Evolutionary conservation across 2,888 invertebrate species (phyloP).

Genomic region (Chrysolina americana): DNA sequence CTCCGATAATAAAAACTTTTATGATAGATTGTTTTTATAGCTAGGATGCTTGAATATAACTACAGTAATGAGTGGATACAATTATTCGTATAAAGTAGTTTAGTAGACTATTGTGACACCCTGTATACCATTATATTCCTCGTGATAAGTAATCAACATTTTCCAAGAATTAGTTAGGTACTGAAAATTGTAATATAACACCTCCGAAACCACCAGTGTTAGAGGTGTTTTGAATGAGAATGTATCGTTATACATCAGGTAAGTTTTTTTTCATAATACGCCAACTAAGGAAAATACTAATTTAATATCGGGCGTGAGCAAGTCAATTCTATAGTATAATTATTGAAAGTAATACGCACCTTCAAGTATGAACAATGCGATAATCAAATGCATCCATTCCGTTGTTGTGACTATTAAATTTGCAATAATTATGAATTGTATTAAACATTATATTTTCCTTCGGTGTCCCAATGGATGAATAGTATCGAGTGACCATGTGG

Average conservation of each 20-base stretch:
- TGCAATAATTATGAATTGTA: neutral
- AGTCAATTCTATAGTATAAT: neutral
- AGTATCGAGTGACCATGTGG: neutral
- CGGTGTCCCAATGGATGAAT: neutral
- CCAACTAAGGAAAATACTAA: neutral
- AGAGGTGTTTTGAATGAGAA: neutral
- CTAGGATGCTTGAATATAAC: too few relatives aligned
- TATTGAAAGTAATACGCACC: neutral
- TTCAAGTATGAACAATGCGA: neutral
- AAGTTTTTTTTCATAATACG: neutral
- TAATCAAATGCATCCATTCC: slow-evolving; percentile 5
- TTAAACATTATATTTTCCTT: neutral
- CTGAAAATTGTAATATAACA: neutral
- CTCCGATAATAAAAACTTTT: too few relatives aligned
- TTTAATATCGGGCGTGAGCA: neutral
- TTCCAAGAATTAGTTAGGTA: neutral
- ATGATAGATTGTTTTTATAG: too few relatives aligned
- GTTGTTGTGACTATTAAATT: neutral
- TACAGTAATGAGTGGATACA: too few relatives aligned
- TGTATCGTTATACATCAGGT: neutral
- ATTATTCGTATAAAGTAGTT: too few relatives aligned
- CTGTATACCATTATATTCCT: neutral
- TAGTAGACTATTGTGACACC: too few relatives aligned
- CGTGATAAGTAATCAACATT: neutral
- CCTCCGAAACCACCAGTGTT: neutral